Evolutionary conservation across 2,113 vertebrate species (phyloP).

Genomic region (Oncorhynchus kisutch): DNA sequence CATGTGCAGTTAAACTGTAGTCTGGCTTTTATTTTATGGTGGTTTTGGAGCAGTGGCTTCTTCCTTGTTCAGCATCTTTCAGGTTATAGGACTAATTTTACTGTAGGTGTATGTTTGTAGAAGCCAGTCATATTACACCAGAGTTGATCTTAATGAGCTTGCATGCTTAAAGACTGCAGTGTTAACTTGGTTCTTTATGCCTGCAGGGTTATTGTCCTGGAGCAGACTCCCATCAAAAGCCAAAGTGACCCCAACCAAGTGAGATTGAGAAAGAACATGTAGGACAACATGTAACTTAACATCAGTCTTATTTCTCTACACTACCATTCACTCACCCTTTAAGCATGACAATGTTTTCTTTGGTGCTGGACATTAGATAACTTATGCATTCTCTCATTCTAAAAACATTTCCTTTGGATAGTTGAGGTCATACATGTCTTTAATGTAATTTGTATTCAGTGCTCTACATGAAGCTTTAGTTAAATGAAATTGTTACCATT

Average conservation of each 20-base stretch:
- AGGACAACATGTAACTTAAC: too few species aligned
- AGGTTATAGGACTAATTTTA: too few species aligned
- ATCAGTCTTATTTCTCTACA: too few species aligned
- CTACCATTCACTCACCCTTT: background rate
- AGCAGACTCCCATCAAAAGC: constrained; percentile 22
- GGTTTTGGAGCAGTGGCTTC: too few species aligned
- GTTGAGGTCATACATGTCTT: background rate
- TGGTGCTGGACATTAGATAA: background rate
- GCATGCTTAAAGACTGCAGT: background rate
- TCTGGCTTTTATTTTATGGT: too few species aligned
- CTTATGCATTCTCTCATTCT: background rate
- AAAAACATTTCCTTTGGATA: background rate
- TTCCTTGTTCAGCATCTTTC: too few species aligned
- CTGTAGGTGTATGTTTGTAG: background rate
- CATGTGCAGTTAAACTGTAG: too few species aligned
- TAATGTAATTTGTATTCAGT: background rate
- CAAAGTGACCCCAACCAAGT: constrained; percentile 3
- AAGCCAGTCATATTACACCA: background rate
- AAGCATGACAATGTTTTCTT: background rate
- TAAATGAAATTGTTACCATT: too few species aligned
- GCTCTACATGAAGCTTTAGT: background rate
- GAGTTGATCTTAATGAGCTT: background rate
- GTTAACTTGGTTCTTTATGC: background rate
- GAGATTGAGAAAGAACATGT: background rate
- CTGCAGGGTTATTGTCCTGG: constrained; percentile 32